Evolutionary conservation across 2,888 invertebrate genomes (phyloP), one percentile per base, ranked within the genome.

Genomic region (Hyposoter didymator): DNA sequence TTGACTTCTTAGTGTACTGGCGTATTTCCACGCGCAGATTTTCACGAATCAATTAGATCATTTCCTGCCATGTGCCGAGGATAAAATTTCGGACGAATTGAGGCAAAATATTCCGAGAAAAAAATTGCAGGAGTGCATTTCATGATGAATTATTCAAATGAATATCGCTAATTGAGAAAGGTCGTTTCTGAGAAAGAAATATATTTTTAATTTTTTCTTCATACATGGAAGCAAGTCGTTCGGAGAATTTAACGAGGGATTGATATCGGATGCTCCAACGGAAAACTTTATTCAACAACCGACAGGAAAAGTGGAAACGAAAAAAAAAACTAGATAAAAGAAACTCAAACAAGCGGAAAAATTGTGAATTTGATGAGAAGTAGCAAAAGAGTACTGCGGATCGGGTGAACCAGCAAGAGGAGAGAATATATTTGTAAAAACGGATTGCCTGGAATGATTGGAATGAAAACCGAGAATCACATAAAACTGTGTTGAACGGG

Each of bases 401-500:
- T 22, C 19, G 70, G 39, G 43, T 49, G 64, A 70, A 43, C 39
- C 62, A 55, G 52, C 19, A 45, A 62, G 43, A 49, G 47, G 3
- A 39, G 64, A 82, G 47, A 67, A 55, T 10, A 22, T 28, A 72
- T 47, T 66, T 45, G 78, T 74, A 80, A 62, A 80, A 85, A 76
- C 70, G 70, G 78, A 83, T 85, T 83, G 79, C 73, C 67, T 59
- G 67, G 67, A 85, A 83, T 75, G 80, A 85, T 85, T 83, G 85
- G 80, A 80, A 83, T 80, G 64, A 85, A 80, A 85, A 76, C 76
- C 49, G 59, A 76, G 85, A 87, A 87, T 84, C 70, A 64, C 72
- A 59, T 70, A 66, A 79, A 84, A 78, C 47, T 66, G 83, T 72
- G 82, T 73, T 49, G 76, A 84, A 78, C 70, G 82, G 55, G 59